Conservation (phyloP, 2,113 vertebrate genomes). For the Aspiorhynchus laticeps region DNA sequence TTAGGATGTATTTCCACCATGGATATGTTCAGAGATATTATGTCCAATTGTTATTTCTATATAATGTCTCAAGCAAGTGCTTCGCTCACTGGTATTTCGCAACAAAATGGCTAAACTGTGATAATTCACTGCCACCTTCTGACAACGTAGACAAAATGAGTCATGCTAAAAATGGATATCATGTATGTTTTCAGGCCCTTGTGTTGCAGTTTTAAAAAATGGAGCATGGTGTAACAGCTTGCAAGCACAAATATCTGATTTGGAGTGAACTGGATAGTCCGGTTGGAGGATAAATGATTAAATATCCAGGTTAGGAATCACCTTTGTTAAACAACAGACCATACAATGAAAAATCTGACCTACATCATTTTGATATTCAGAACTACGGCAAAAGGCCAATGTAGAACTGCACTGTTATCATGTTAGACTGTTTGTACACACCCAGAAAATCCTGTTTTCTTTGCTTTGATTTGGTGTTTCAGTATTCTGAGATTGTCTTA, state of each 20-base stretch:
- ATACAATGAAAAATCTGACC: background rate
- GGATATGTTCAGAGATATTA: background rate
- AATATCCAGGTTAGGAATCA: background rate
- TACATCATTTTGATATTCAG: slow-evolving; percentile 5
- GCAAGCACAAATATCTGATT: background rate
- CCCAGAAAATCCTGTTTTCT: slow-evolving; percentile 4
- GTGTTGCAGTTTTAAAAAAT: background rate
- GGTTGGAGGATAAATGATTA: background rate
- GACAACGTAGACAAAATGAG: background rate
- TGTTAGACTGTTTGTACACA: slow-evolving; percentile 49
- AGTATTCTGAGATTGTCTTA: slow-evolving; percentile 34
- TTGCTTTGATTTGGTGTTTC: slow-evolving; percentile 43
- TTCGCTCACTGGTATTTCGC: background rate
- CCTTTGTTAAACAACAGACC: background rate
- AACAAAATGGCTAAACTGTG: background rate
- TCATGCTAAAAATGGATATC: slow-evolving; percentile 10
- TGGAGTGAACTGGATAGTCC: background rate
- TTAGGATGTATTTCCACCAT: background rate
- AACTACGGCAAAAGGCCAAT: slow-evolving; percentile 8
- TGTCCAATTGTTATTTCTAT: background rate
- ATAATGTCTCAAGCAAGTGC: background rate
- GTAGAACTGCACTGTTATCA: slow-evolving; percentile 41
- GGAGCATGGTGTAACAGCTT: background rate
- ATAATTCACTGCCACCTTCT: slow-evolving; percentile 24
- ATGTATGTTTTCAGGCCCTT: background rate